Evolutionary conservation across 2,113 vertebrate genomes (phyloP), one percentile per base, ranked within the genome.

Genomic region (Bubo bubo): DNA sequence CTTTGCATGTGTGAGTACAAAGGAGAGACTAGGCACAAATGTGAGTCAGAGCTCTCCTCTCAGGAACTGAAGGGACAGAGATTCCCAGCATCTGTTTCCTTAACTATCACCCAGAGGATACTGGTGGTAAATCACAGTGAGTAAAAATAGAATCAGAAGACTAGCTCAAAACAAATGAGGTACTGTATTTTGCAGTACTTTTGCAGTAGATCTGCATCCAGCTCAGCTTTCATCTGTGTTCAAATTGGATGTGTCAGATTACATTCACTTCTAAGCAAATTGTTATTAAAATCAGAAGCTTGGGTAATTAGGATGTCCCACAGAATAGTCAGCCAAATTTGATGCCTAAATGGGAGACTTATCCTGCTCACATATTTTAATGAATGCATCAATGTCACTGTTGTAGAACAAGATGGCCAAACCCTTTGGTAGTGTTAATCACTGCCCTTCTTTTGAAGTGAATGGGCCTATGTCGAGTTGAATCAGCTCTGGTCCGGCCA

Each of bases 21-120:
- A 99, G 99, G 97, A 93, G 86, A 96, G 96, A 95, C 98, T 98
- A 97, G 98, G 97, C 97, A 97, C 88, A 94, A 97, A 98, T 93
- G 95, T 98, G 98, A 98, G 98, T 98, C 98, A 99, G 97, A 99
- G 95, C 96, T 96, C 98, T 98, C 98, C 98, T 98, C 98, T 96
- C 98, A 99, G 99, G 99, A 99, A 99, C 99, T 97, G 97, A 98
- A 98, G 93, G 97, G 98, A 98, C 98, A 99, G 99, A 98, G 98
- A 99, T 99, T 99, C 99, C 98, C 98, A 98, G 97, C 99, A 99
- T 99, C 99, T 99, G 99, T 99, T 99, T 99, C 99, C 99, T 99
- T 98, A 97, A 98, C 99, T 98, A 98, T 99, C 98, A 98, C 97
- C 98, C 98, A 97, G 98, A 99, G 99, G 98, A 99, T 99, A 98